A percentile compares a stretch with the other conserved stretches of the same genome.
These are phyloP conservation scores for Bombylius major DNA, from an alignment of 2,888 invertebrate species.

Conservation along the genomic window DNA sequence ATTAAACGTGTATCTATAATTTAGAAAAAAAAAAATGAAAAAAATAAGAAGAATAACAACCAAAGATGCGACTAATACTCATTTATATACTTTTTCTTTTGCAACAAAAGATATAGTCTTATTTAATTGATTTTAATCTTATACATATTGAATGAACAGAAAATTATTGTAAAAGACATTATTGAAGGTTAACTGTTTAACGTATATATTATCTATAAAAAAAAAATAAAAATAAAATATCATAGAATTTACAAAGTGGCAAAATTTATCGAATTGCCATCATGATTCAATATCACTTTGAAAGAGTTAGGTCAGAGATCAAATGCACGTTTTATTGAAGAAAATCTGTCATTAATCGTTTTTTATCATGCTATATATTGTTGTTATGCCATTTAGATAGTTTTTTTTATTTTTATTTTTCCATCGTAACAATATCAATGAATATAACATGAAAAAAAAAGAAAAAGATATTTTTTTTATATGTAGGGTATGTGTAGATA, in stretches of 20 bases:
- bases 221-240: neutral
- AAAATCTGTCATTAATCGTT: constrained; percentile 5
- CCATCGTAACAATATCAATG: too few relatives aligned
- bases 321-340: constrained; percentile 2
- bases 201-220: neutral
- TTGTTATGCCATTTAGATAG: neutral
- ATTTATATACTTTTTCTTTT: neutral
- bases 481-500: too few relatives aligned
- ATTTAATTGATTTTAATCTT: constrained; percentile 9
- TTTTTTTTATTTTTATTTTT: too few relatives aligned
- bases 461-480: too few relatives aligned
- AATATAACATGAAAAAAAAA: too few relatives aligned
- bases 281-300: constrained; percentile 1
- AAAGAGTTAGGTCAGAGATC: constrained; percentile 5
- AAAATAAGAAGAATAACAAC: too few relatives aligned
- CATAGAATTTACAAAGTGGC: neutral
- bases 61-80: neutral
- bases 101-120: constrained; percentile 6
- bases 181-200: constrained; percentile 4
- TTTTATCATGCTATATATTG: neutral
- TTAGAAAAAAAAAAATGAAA: too few relatives aligned
- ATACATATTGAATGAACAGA: neutral
- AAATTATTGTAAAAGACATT: neutral
- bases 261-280: neutral
- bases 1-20: neutral